Conservation (phyloP, 2,113 vertebrate genomes). For the Tympanuchus pallidicinctus region DNA sequence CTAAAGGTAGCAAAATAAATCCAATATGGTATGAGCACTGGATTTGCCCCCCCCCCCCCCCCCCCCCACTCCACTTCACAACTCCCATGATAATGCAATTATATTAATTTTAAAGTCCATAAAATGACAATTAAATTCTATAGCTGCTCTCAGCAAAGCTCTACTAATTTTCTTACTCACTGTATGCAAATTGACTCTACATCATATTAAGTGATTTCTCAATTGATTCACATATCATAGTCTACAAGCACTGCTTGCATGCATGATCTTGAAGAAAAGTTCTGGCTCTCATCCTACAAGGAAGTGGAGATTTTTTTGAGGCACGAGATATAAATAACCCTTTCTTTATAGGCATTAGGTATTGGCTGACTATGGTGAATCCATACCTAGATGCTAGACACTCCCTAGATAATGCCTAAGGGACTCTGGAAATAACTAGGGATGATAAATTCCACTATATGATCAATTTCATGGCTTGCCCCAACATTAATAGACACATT, state of each 20-base stretch:
- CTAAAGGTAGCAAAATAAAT: not conserved
- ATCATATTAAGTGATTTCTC: not conserved
- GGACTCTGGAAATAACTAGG: not conserved
- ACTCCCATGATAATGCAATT: not conserved
- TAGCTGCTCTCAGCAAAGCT: not conserved
- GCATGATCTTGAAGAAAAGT: not conserved
- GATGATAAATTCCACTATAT: not conserved
- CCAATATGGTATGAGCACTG: not conserved
- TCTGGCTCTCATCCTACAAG: not conserved
- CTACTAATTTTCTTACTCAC: not conserved
- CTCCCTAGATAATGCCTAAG: not conserved
- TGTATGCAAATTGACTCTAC: not conserved
- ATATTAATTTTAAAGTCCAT: not conserved
- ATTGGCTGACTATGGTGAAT: not conserved
- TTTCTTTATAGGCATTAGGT: not conserved
- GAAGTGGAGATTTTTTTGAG: not conserved
- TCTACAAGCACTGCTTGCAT: not conserved
- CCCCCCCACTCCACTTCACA: not conserved
- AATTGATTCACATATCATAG: not conserved
- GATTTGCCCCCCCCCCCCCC: not conserved
- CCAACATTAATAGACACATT: not conserved
- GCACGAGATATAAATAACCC: rapidly evolving
- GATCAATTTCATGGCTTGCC: not conserved
- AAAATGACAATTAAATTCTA: not conserved
- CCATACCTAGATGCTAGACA: not conserved